Percentiles rank a stretch among this genome's conserved stretches.
Evolutionary conservation across 2,113 vertebrate genomes (phyloP).

Genomic region (Chascanopsetta lugubris): DNA sequence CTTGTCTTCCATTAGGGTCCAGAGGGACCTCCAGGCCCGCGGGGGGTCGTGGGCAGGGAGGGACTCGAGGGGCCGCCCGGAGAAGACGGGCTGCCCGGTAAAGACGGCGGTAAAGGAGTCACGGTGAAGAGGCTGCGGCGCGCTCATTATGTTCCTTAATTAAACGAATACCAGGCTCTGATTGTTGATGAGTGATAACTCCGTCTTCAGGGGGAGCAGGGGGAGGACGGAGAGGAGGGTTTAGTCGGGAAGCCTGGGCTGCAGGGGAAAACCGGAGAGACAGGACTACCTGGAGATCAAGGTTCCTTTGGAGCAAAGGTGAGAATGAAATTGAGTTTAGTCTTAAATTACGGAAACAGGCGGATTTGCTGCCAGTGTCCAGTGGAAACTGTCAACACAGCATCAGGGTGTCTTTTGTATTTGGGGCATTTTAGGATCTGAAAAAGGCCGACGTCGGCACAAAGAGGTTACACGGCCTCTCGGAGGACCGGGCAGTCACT

Average conservation of each 20-base stretch:
- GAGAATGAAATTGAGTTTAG: constrained; percentile 18
- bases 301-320: constrained; percentile 94
- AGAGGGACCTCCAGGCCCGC: constrained; percentile 86
- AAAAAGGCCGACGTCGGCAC: constrained; percentile 20
- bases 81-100: constrained; percentile 85
- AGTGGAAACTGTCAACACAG: constrained; percentile 18
- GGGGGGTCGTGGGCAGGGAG: constrained; percentile 90
- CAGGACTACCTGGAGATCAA: constrained; percentile 90
- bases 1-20: constrained; percentile 81
- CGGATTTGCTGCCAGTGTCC: constrained; percentile 22
- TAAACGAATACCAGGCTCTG: background rate
- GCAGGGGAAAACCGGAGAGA: constrained; percentile 84
- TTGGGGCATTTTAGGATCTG: constrained; percentile 15
- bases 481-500: constrained; percentile 5
- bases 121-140: constrained; percentile 77
- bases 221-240: constrained; percentile 88
- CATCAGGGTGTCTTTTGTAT: constrained; percentile 38
- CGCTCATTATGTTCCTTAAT: background rate
- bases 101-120: constrained; percentile 83
- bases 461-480: constrained; percentile 13
- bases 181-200: background rate
- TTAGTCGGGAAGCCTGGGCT: constrained; percentile 83
- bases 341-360: constrained; percentile 6
- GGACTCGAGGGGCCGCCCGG: constrained; percentile 88
- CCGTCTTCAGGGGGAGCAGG: constrained; percentile 89